Percentiles rank a stretch among this genome's conserved stretches.
phyloP scores from a whole-genome alignment of 37 sponge, comb jelly and placozoan species.

The Spongia lamella region DNA sequence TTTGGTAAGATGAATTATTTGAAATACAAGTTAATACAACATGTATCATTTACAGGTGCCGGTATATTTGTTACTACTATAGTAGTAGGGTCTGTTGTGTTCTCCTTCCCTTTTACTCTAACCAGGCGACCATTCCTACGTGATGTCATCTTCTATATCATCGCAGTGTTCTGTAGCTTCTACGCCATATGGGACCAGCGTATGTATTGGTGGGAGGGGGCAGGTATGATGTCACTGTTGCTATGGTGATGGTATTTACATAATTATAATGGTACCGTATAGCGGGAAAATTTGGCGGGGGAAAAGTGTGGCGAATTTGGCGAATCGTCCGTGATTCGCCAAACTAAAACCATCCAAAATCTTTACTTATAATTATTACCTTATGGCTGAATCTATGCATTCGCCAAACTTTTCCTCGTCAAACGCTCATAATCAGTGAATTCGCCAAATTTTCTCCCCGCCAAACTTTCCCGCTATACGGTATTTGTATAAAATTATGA shows the following conservation, averaged over 20 bases:
- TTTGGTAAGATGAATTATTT: constrained; percentile 61
- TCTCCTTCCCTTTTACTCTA: constrained; percentile 73
- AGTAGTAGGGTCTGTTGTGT: constrained; percentile 83
- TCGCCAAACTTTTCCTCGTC: no score
- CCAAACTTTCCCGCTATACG: no score
- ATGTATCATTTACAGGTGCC: constrained; percentile 68
- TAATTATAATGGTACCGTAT: neutral
- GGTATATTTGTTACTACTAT: constrained; percentile 96
- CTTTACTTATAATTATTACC: no score
- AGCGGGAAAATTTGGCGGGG: no score
- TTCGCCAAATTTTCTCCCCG: no score
- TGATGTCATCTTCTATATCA: constrained; percentile 90
- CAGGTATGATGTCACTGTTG: constrained; percentile 26
- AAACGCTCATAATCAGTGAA: no score
- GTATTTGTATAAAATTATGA: neutral
- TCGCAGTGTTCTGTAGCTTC: constrained; percentile 86
- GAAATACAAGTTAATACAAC: neutral
- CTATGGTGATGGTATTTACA: neutral
- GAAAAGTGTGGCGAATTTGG: neutral
- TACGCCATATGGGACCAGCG: constrained; percentile 74
- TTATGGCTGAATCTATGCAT: no score
- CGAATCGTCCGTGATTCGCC: neutral
- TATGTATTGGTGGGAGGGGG: constrained; percentile 60
- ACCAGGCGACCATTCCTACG: constrained; percentile 91
- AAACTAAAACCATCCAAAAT: no score